phyloP scores from a whole-genome alignment of 2,797 vertebrate species.

The Alauda arvensis region DNA sequence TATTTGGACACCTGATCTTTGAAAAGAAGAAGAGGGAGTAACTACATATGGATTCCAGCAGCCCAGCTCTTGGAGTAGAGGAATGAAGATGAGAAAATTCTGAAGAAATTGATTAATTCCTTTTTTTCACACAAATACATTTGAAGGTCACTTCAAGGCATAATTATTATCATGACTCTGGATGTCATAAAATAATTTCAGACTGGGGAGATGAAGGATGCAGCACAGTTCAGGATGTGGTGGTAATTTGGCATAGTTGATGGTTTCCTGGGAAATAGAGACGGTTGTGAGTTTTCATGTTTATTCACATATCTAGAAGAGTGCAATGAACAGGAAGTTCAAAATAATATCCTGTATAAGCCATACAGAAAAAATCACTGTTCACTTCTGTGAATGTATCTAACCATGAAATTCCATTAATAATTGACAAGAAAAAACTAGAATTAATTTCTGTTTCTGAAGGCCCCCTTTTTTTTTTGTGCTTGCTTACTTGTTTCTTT shows the following conservation, averaged over 20 bases:
- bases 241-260: not conserved
- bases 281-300: not conserved
- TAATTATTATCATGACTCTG: not conserved
- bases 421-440: not conserved
- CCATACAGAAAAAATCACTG: not conserved
- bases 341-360: not conserved
- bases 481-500: not conserved
- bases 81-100: not conserved
- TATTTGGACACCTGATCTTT: not conserved
- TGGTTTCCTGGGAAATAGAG: not conserved
- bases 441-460: not conserved
- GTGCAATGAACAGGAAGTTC: not conserved
- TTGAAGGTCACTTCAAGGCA: not conserved
- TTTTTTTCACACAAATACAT: not conserved
- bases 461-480: not conserved
- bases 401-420: not conserved
- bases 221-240: not conserved
- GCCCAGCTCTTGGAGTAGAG: not conserved
- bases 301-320: not conserved
- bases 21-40: not conserved
- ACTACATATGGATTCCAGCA: not conserved
- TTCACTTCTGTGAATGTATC: not conserved
- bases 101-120: not conserved
- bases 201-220: not conserved
- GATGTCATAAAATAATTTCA: not conserved